Evolutionary conservation across 2,113 vertebrate genomes (phyloP), one percentile per base, ranked within the genome.

Genomic region (Cisticola juncidis): DNA sequence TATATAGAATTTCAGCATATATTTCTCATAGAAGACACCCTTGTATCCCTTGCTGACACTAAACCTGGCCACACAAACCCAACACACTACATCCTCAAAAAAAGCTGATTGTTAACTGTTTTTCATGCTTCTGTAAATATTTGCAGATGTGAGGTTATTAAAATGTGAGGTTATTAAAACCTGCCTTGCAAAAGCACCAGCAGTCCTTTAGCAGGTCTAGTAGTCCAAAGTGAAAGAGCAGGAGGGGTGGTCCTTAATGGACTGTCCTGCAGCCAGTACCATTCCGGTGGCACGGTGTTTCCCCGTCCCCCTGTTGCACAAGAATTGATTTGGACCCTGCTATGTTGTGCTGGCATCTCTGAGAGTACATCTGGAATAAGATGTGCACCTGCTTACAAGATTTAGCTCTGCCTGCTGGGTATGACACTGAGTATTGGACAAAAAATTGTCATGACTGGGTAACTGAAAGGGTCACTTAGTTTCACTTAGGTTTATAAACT

Each of bases 201-300:
- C 38, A 20, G 5, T 35, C 3, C 15, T 83, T 64, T 40, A 50
- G 13, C 33, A 19, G 3, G 4, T 42, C 21, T 60, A 24, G 24
- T 36, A n/a, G 12, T 47, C 9, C 31, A 51, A 29, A 47, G 6
- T 12, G 20, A 40, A 31, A 35, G 6, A 80, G n/a, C 20, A 69
- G 33, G 14, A 9, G 57, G 17, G 11, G 53, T 5, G 5, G 25
- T 88, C 20, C 26, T 38, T 0, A 0, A 47, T 12, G 17, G 17
- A 44, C 9, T 35, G 19, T 65, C 4, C 45, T 45, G 47, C 21
- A 83, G 57, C 18, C 1, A 5, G 3, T 60, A 12, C 6, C 0
- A 0, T 13, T 4, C 2, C 0, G 4, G 36, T 8, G 8, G 2
- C 8, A 25, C 0, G 3, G 5, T 22, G 23, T 61, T 69, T 44